Evolutionary conservation across 1,140 invertebrate species (phyloP).

Genomic region (Drosophila leontia): DNA sequence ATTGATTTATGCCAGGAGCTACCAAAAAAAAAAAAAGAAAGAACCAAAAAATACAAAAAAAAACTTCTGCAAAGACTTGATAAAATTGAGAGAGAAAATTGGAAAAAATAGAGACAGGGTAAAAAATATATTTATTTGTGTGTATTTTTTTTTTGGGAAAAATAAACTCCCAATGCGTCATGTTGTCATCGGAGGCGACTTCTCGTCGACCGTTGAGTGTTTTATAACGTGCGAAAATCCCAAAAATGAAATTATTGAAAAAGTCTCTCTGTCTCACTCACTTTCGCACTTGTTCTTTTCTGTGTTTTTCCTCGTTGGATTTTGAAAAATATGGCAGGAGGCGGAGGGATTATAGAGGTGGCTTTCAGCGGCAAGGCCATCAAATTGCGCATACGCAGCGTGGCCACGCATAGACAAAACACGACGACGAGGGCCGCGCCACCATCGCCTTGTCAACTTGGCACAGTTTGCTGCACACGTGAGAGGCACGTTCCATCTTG

Average conservation of each 20-base stretch:
- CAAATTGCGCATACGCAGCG: slow-evolving; percentile 78
- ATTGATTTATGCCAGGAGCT: slow-evolving; percentile 72
- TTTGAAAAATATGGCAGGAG: slow-evolving; percentile 26
- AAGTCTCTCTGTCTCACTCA: slow-evolving; percentile 19
- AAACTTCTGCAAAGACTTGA: slow-evolving; percentile 3
- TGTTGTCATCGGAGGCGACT: slow-evolving; percentile 55
- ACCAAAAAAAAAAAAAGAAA: slow-evolving; percentile 10
- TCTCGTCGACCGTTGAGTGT: slow-evolving; percentile 66
- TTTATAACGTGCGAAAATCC: slow-evolving; percentile 76
- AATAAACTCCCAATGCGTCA: slow-evolving; percentile 75
- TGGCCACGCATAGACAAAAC: slow-evolving; percentile 63
- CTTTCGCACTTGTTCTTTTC: neutral
- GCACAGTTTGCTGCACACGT: slow-evolving; percentile 68
- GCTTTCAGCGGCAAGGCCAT: slow-evolving; percentile 31
- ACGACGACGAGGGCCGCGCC: slow-evolving; percentile 15
- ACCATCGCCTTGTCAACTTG: slow-evolving; percentile 70
- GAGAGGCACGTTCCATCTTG: slow-evolving; percentile 69
- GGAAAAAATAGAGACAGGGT: slow-evolving; percentile 5
- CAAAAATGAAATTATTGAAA: slow-evolving; percentile 72
- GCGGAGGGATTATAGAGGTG: neutral
- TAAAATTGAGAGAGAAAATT: slow-evolving; percentile 38
- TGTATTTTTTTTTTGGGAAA: slow-evolving; percentile 53
- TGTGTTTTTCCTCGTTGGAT: slow-evolving; percentile 22
- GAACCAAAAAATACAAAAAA: neutral
- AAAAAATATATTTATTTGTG: slow-evolving; percentile 17